These are phyloP conservation scores for Halcyon leucocephala DNA, from an alignment of 2,797 vertebrate species.

Conservation along the genomic window DNA sequence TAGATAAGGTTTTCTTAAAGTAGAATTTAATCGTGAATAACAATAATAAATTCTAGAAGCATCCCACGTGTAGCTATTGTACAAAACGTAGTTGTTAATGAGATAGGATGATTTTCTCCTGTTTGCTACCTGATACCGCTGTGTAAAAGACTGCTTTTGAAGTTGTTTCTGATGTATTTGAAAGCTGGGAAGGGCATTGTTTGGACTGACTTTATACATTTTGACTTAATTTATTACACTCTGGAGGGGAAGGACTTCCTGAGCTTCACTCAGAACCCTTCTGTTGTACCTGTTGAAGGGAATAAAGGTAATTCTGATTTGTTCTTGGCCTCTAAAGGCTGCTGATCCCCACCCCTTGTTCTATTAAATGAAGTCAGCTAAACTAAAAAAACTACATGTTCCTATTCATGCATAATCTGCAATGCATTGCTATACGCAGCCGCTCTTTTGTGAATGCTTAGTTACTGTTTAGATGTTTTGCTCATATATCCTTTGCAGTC, in stretches of 20 bases:
- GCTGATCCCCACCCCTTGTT: background rate
- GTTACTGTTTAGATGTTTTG: background rate
- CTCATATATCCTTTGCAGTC: background rate
- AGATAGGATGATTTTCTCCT: background rate
- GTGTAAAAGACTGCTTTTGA: background rate
- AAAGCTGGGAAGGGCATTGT: background rate
- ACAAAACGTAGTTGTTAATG: background rate
- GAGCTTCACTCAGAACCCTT: background rate
- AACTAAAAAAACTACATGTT: background rate
- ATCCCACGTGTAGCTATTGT: background rate
- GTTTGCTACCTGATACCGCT: background rate
- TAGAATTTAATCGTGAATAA: background rate
- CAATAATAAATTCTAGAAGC: background rate
- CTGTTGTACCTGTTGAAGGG: background rate
- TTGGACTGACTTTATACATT: background rate
- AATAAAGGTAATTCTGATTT: background rate
- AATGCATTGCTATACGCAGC: background rate
- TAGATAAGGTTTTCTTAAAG: background rate
- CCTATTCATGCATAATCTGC: background rate
- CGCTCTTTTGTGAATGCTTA: background rate
- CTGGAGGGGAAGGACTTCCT: background rate
- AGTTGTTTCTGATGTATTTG: background rate
- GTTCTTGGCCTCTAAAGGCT: background rate
- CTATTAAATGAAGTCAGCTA: background rate
- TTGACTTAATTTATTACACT: background rate